A percentile compares a stretch with the other conserved stretches of the same genome.
Evolutionary conservation across 2,113 vertebrate species (phyloP).

Genomic region (Anhinga anhinga): DNA sequence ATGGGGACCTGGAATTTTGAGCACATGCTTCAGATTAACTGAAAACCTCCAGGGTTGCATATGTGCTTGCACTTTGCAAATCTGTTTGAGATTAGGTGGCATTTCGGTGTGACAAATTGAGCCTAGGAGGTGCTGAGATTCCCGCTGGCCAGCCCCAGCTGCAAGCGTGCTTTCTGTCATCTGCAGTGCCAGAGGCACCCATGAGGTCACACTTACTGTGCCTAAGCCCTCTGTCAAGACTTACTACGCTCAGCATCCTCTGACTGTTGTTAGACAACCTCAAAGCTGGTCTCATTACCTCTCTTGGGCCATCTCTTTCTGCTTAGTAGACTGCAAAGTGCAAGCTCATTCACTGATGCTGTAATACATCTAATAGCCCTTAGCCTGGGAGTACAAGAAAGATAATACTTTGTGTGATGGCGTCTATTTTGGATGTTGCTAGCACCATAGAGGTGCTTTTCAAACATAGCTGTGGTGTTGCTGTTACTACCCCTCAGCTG

Average conservation of each 20-base stretch:
- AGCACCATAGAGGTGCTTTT: background rate
- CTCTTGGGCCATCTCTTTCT: background rate
- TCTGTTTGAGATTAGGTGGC: background rate
- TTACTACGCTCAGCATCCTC: background rate
- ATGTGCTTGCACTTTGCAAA: background rate
- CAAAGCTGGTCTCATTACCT: background rate
- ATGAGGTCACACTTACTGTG: accelerated
- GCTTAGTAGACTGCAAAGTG: background rate
- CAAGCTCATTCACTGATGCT: background rate
- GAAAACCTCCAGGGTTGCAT: background rate
- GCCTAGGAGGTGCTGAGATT: background rate
- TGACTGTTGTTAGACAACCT: background rate
- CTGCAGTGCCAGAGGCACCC: background rate
- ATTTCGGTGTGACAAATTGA: background rate
- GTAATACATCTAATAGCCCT: background rate
- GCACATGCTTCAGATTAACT: background rate
- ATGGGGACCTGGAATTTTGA: background rate
- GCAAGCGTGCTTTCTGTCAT: background rate
- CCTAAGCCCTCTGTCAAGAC: background rate
- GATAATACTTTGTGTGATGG: background rate
- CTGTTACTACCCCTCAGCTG: background rate
- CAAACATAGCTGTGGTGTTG: background rate
- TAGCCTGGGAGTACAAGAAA: background rate
- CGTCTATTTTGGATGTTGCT: background rate
- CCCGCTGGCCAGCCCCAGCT: background rate